These are phyloP conservation scores for Dromius quadrimaculatus DNA, from an alignment of 2,888 invertebrate genomes.

Conservation along the genomic window DNA sequence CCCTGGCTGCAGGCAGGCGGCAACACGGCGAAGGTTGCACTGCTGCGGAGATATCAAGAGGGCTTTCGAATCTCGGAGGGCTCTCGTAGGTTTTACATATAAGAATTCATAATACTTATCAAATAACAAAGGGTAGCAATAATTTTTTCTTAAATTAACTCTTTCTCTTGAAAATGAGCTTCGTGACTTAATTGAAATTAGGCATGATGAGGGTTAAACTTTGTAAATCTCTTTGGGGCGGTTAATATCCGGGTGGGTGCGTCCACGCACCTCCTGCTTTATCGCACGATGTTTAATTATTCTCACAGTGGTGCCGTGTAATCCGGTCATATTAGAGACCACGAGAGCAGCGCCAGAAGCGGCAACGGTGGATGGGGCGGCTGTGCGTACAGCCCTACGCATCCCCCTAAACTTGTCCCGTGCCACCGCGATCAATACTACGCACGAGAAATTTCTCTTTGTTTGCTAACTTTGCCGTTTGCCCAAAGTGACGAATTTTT, in stretches of 20 bases:
- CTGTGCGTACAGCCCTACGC: constrained; percentile 4
- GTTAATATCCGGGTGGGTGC: background rate
- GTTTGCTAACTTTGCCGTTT: background rate
- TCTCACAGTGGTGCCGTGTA: background rate
- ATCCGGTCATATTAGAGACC: constrained; percentile 14
- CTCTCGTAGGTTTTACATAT: too few relatives aligned
- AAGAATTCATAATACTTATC: too few relatives aligned
- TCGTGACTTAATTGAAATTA: background rate
- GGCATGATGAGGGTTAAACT: background rate
- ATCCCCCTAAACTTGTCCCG: background rate
- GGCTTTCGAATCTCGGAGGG: too few relatives aligned
- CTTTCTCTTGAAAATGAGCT: too few relatives aligned
- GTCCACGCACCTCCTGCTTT: background rate
- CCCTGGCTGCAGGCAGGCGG: constrained; percentile 12
- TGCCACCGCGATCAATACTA: background rate
- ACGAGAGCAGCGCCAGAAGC: constrained; percentile 1
- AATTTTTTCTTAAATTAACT: too few relatives aligned
- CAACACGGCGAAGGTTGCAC: background rate
- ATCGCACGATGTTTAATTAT: constrained; percentile 1
- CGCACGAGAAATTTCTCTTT: background rate
- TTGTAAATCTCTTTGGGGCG: background rate
- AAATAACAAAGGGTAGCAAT: too few relatives aligned
- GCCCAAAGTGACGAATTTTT: background rate
- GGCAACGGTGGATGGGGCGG: background rate
- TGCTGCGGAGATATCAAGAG: constrained; percentile 1